Evolutionary conservation across 1,140 invertebrate species (phyloP), one percentile per base, ranked within the genome.

Genomic region (Colletes latitarsis): DNA sequence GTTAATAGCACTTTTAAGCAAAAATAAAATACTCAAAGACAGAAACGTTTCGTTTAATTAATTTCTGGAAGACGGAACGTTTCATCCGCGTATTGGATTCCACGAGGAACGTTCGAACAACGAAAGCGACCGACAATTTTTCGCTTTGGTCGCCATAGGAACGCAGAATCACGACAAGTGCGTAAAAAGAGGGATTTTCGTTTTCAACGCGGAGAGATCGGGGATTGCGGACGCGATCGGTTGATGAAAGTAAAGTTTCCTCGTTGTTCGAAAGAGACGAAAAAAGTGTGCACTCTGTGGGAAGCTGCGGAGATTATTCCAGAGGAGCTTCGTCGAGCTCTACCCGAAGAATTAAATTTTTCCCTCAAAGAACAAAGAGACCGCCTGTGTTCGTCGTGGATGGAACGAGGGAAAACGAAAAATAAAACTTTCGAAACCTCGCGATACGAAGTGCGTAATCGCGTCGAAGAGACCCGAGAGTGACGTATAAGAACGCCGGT

Each of bases 261-360:
- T 39, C 14, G 63, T 19, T 5, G 63, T 1, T 43, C 63, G n/a
- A 15, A 46, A 66, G 19, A 46, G 15, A n/a, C 62, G 39, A 41
- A 6, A n/a, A 39, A 30, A 5, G 43, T 8, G 43, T 19, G 6
- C 1, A 10, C 17, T 41, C 41, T n/a, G 21, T 30, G 49, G 62
- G 30, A 66, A 66, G 49, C 53, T 14, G 1, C 5, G n/a, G 30
- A 30, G 30, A 62, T 68, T 68, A 67, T 55, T 46, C 30, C n/a
- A 17, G 49, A 17, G 60, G 60, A 68, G 43, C 19, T 67, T 57
- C 49, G 39, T 39, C 49, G 53, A 19, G 8, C 52, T 12, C 1
- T 19, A 6, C 30, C 30, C 30, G 49, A 81, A 55, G 73, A 62
- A 77, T 77, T 63, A 81, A 81, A 60, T 77, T 55, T 76, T 55